These are phyloP conservation scores for Oxyteleia sp. DNA, from an alignment of 2,888 invertebrate genomes.

Conservation along the genomic window DNA sequence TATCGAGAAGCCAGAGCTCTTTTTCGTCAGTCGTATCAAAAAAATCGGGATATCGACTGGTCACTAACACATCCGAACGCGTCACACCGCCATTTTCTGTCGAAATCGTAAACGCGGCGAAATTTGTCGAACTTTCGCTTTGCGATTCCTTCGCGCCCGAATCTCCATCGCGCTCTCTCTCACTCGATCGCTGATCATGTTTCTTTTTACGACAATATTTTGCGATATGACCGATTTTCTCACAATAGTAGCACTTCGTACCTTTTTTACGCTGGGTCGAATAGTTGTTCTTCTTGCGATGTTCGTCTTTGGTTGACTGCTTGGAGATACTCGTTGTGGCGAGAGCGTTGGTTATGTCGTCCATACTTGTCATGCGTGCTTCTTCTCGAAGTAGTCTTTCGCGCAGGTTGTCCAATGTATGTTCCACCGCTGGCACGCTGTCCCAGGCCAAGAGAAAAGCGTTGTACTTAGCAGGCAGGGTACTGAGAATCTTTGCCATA, in stretches of 20 bases:
- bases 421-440: constrained; percentile 32
- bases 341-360: constrained; percentile 17
- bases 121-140: constrained; percentile 24
- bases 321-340: constrained; percentile 12
- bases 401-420: constrained; percentile 29
- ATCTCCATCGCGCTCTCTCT: background rate
- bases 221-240: constrained; percentile 34
- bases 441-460: constrained; percentile 47
- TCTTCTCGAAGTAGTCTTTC: constrained; percentile 48
- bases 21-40: constrained; percentile 8
- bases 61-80: background rate
- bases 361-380: constrained; percentile 17
- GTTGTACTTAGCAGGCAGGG: constrained; percentile 30
- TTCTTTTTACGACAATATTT: constrained; percentile 39
- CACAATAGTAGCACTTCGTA: constrained; percentile 29
- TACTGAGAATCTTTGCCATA: constrained; percentile 44
- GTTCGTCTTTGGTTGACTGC: background rate
- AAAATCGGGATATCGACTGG: constrained; percentile 63
- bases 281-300: no score
- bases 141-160: background rate
- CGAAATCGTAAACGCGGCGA: background rate
- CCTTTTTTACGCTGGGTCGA: background rate
- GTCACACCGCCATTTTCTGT: background rate
- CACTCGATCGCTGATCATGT: constrained; percentile 2
- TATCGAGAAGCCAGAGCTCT: constrained; percentile 37